Base-by-base conservation (phyloP, 2,797 vertebrate species). In the Anisognathus igniventris region DNA sequence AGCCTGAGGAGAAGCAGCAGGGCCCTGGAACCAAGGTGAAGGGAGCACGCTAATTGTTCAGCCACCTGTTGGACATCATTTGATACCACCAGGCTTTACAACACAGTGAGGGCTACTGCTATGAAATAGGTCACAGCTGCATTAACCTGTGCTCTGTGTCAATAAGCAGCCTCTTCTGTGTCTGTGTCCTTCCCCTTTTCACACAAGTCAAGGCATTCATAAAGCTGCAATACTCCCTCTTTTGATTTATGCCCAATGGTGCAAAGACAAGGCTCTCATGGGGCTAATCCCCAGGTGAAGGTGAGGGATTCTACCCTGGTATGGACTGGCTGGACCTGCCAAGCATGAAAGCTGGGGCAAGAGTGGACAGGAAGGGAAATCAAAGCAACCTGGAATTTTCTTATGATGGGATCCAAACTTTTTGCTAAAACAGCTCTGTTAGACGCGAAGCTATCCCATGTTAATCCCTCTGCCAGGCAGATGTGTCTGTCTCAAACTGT, bases 291-390 rank as follows among this genome's bases (percentile, higher is more conserved):
- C 23, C 10, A 15, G 0, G 1, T 0, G 0, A 58, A 44, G 50
- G n/a, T 1, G 19, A 66, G 58, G 24, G 39, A 66, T 45, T 73
- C 37, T 13, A 47, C n/a, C 24, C 54, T 72, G 17, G 14, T 27
- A 27, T 8, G 47, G n/a, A 28, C 66, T 33, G 45, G 24, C 54
- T 67, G 47, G 37, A 78, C 40, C 51, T 10, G 21, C 22, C 0
- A 0, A 83, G 25, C 1, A 0, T 12, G 30, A 65, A 44, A 77
- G 19, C n/a, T 40, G 37, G 2, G 5, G 24, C 6, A 5, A 73
- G 25, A 86, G 15, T 39, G 20, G 51, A 48, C 30, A 42, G 27
- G 37, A 85, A 50, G 16, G 37, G 67, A 88, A 78, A 70, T 2
- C 40, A 88, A 70, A 82, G 25, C 56, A 90, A 8, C 20, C 12